Evolutionary conservation across 2,797 vertebrate genomes (phyloP).

Genomic region (Chiloscyllium punctatum): DNA sequence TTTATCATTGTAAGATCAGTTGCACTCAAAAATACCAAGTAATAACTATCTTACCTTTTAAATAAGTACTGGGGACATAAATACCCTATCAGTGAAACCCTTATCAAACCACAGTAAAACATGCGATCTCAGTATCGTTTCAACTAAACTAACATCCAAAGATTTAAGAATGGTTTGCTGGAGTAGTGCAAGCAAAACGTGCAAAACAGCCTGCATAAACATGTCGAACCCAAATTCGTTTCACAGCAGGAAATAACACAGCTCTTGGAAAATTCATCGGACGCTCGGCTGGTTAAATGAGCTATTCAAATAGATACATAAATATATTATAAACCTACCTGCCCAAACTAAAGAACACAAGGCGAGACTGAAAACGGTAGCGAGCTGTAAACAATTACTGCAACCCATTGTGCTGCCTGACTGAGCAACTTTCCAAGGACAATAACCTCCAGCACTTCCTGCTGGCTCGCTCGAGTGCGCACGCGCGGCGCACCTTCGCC

Average conservation of each 20-base stretch:
- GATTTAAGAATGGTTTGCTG: background rate
- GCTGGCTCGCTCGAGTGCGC: background rate
- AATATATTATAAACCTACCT: background rate
- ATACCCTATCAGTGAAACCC: background rate
- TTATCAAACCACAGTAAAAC: background rate
- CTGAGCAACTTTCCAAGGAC: background rate
- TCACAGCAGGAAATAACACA: background rate
- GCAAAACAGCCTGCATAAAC: background rate
- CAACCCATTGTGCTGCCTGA: background rate
- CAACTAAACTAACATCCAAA: background rate
- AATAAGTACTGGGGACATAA: background rate
- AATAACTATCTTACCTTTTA: background rate
- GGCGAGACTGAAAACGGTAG: background rate
- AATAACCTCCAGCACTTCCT: background rate
- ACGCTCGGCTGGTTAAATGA: background rate
- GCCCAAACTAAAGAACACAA: background rate
- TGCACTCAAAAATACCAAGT: background rate
- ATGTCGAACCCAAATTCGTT: background rate
- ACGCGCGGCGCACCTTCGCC: background rate
- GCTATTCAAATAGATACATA: too few species aligned
- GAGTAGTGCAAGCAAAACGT: background rate
- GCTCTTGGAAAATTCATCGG: background rate
- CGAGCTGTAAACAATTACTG: background rate
- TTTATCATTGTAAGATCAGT: background rate
- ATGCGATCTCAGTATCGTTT: background rate